Evolutionary conservation across 1,140 invertebrate genomes (phyloP).

Genomic region (Drosophila nannoptera): DNA sequence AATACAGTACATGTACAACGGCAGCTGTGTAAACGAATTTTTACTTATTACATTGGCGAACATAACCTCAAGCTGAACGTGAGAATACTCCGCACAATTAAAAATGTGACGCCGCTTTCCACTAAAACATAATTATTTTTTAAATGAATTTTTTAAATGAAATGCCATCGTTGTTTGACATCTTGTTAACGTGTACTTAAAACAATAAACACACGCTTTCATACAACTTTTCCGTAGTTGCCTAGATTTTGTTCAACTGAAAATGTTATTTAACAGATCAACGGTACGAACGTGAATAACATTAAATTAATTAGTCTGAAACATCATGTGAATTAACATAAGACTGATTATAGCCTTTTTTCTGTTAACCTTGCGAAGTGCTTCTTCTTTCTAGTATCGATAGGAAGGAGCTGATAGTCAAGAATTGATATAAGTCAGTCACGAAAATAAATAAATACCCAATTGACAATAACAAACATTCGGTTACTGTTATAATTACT

Average conservation of each 20-base stretch:
- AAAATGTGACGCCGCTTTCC: constrained; percentile 38
- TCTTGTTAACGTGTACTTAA: constrained; percentile 41
- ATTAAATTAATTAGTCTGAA: constrained; percentile 1
- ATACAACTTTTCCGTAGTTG: constrained; percentile 41
- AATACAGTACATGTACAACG: too few relatives aligned
- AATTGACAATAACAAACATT: too few relatives aligned
- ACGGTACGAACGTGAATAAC: not conserved
- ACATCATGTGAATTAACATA: constrained; percentile 13
- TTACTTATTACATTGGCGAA: constrained; percentile 13
- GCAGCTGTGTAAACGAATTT: not conserved
- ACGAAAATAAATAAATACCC: too few relatives aligned
- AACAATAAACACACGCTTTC: constrained; percentile 37
- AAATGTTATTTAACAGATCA: constrained; percentile 32
- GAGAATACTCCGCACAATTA: constrained; percentile 25
- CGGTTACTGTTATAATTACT: too few relatives aligned
- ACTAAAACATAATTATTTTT: not conserved
- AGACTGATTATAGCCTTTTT: not conserved
- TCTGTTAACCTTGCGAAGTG: not conserved
- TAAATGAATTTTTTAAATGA: too few relatives aligned
- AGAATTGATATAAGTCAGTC: too few relatives aligned
- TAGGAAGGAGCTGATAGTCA: not conserved
- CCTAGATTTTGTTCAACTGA: constrained; percentile 33
- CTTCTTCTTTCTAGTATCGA: constrained; percentile 1
- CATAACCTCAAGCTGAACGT: constrained; percentile 57
- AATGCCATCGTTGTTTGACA: constrained; percentile 32